A percentile compares a stretch with the other conserved stretches of the same genome.
Conservation (phyloP, 2,113 vertebrate species). For the Ptilonorhynchus violaceus region DNA sequence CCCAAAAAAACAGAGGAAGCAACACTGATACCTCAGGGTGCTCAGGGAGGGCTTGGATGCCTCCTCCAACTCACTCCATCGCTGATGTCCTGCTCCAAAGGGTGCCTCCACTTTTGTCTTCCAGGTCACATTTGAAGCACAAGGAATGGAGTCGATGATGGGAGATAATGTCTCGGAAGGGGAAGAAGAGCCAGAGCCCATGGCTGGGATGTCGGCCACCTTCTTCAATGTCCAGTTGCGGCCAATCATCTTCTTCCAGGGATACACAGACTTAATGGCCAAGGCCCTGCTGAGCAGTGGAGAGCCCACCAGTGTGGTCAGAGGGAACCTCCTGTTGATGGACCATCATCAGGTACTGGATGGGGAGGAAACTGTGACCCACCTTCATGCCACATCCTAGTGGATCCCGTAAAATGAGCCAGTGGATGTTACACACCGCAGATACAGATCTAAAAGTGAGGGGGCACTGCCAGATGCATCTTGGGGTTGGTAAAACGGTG, state of each 20-base stretch:
- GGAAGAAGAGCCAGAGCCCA: constrained; percentile 48
- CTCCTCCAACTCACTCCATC: neutral
- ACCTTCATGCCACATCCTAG: neutral
- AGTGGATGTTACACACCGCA: neutral
- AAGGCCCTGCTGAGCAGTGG: constrained; percentile 59
- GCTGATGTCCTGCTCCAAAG: neutral
- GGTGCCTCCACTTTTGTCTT: neutral
- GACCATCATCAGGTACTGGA: constrained; percentile 68
- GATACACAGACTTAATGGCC: constrained; percentile 68
- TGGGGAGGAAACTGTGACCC: neutral
- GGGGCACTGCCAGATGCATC: neutral
- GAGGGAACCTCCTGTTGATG: constrained; percentile 66
- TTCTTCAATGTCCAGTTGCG: constrained; percentile 64
- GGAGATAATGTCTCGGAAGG: neutral
- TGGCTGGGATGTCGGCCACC: constrained; percentile 56
- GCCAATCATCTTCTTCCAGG: constrained; percentile 52
- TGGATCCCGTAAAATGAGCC: fast-evolving
- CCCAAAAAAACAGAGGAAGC: neutral
- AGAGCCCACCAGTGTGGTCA: constrained; percentile 53
- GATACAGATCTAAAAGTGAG: fast-evolving
- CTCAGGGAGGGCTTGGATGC: neutral
- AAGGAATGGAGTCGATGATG: constrained; percentile 57
- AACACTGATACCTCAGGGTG: neutral
- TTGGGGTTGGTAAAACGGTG: neutral
- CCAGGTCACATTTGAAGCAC: constrained; percentile 67